Percentiles rank a stretch among this genome's conserved stretches.
Evolutionary conservation across 2,113 vertebrate species (phyloP).

Genomic region (Terrapene triunguis): DNA sequence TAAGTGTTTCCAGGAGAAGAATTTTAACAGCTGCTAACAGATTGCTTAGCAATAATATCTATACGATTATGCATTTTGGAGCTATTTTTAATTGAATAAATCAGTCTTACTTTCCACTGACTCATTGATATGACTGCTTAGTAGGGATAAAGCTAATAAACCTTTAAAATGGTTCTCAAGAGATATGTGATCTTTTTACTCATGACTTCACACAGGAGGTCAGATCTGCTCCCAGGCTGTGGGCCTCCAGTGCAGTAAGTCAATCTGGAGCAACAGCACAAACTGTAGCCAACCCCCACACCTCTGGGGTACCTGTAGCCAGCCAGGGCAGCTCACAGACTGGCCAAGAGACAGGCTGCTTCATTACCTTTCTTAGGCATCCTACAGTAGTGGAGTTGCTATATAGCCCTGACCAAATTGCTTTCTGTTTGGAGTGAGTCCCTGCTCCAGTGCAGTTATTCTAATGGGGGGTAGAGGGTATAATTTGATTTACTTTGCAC

Average conservation of each 20-base stretch:
- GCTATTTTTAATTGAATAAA: background rate
- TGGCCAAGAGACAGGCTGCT: background rate
- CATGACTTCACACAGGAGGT: background rate
- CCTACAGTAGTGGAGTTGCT: background rate
- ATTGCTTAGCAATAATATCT: background rate
- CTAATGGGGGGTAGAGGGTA: background rate
- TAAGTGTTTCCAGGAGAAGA: conserved; percentile 66
- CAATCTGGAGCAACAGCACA: background rate
- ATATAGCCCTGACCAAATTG: background rate
- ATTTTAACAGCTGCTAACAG: background rate
- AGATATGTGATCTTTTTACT: background rate
- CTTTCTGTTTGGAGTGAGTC: background rate
- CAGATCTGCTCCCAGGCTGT: background rate
- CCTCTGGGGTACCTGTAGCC: background rate
- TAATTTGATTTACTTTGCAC: background rate
- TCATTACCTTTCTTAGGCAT: background rate
- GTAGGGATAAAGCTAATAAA: background rate
- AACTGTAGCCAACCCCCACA: background rate
- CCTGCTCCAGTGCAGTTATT: background rate
- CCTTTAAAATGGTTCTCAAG: background rate
- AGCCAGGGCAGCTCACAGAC: background rate
- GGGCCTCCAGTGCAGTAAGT: background rate
- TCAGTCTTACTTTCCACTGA: background rate
- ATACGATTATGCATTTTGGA: background rate
- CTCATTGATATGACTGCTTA: background rate